phyloP scores from a whole-genome alignment of 2,797 vertebrate genomes.

The Enteromius unitaeniatus region DNA sequence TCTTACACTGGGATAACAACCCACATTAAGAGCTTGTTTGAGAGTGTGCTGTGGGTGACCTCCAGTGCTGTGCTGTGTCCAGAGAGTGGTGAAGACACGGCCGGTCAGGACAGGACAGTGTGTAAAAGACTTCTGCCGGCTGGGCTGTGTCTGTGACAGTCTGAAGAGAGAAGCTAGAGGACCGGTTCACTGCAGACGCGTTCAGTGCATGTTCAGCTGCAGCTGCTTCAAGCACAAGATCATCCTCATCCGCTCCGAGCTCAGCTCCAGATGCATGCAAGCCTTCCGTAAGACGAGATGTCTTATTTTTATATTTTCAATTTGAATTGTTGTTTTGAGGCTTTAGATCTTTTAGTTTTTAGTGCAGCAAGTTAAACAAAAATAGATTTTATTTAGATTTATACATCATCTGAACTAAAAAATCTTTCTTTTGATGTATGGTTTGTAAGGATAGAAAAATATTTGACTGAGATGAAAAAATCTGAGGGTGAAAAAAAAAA shows the following conservation, averaged over 20 bases:
- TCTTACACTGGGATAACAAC: neutral
- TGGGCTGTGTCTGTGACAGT: slow-evolving; percentile 93
- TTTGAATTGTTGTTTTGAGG: no score
- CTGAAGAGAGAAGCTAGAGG: slow-evolving; percentile 73
- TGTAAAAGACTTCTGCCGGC: slow-evolving; percentile 84
- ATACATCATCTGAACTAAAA: no score
- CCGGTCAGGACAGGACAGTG: slow-evolving; percentile 57
- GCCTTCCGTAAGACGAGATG: slow-evolving; percentile 33
- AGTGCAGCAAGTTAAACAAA: no score
- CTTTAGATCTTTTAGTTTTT: no score
- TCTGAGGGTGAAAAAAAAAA: no score
- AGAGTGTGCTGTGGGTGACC: neutral
- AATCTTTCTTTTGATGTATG: no score
- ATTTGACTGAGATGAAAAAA: no score
- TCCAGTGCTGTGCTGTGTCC: neutral
- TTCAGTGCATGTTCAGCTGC: slow-evolving; percentile 93
- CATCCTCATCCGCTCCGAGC: slow-evolving; percentile 66
- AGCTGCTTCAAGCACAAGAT: slow-evolving; percentile 87
- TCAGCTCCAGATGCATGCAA: slow-evolving; percentile 71
- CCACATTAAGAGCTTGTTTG: neutral
- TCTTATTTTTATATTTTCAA: neutral
- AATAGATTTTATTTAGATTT: no score
- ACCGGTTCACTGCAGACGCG: slow-evolving; percentile 85
- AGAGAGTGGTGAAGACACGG: neutral
- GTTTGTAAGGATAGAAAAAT: no score